Percentiles rank a stretch among this genome's conserved stretches.
Conservation (phyloP, 2,797 vertebrate species). For the Pipistrellus kuhlii region DNA sequence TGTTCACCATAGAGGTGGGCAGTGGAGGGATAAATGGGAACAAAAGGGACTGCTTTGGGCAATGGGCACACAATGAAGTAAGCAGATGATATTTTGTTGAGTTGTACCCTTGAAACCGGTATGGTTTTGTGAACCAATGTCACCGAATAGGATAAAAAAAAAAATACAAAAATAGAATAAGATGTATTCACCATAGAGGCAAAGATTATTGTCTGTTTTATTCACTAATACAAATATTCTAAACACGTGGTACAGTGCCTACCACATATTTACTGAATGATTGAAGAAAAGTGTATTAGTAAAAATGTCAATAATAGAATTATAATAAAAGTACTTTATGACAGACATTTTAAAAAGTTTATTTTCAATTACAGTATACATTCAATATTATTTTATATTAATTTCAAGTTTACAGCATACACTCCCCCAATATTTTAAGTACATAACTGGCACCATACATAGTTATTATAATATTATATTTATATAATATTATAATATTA, state of each 20-base stretch:
- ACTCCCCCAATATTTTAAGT: background rate
- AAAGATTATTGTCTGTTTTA: slow-evolving; percentile 13
- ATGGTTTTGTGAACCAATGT: no score
- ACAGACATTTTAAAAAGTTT: background rate
- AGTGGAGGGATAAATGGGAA: background rate
- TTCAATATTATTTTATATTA: background rate
- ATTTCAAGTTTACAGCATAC: background rate
- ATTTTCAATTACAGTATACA: background rate
- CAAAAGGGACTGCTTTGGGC: background rate
- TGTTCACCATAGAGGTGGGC: background rate
- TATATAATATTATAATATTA: background rate
- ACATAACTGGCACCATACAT: background rate
- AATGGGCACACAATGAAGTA: no score
- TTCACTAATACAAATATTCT: background rate
- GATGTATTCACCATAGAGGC: background rate
- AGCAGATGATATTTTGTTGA: no score
- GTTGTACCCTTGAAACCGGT: no score
- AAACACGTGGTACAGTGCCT: background rate
- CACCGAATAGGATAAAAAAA: no score
- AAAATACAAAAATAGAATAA: background rate
- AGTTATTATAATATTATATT: background rate
- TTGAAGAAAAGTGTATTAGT: background rate
- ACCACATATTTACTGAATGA: background rate
- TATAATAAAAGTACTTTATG: slow-evolving; percentile 6
- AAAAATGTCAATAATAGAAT: background rate